A percentile compares a stretch with the other conserved stretches of the same genome.
Evolutionary conservation across 2,888 invertebrate genomes (phyloP).

Genomic region (Sphinx pinastri): DNA sequence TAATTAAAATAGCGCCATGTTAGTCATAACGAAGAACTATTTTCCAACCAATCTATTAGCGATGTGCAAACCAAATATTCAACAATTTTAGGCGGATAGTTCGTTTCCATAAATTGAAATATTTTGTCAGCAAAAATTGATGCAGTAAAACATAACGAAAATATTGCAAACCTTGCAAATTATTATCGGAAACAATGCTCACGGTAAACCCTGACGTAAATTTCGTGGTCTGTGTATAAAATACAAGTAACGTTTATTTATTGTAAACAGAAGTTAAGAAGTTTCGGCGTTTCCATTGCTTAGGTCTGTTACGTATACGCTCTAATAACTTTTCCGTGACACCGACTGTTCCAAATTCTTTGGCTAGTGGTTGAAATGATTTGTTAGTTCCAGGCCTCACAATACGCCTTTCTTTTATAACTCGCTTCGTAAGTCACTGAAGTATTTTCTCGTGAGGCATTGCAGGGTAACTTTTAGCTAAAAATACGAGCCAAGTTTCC

Average conservation of each 20-base stretch:
- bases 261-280: constrained; percentile 29
- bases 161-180: constrained; percentile 43
- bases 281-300: constrained; percentile 11
- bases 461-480: constrained; percentile 75
- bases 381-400: constrained; percentile 60
- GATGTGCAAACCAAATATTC: not conserved
- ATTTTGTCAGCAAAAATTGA: constrained; percentile 42
- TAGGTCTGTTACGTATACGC: constrained; percentile 33
- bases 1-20: too few species aligned
- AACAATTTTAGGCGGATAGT: constrained; percentile 6
- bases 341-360: constrained; percentile 55
- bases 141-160: constrained; percentile 39
- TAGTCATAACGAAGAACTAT: too few species aligned
- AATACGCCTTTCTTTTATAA: constrained; percentile 72
- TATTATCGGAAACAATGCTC: constrained; percentile 48
- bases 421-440: constrained; percentile 73
- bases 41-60: too few species aligned
- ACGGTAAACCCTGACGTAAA: constrained; percentile 35
- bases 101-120: constrained; percentile 7
- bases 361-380: constrained; percentile 60
- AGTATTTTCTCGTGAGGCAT: constrained; percentile 72
- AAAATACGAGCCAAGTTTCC: constrained; percentile 80
- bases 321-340: constrained; percentile 43
- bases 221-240: constrained; percentile 32
- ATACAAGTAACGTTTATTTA: not conserved